These are phyloP conservation scores for Sarcophaga peregrina DNA, from an alignment of 1,140 invertebrate genomes.

Conservation along the genomic window DNA sequence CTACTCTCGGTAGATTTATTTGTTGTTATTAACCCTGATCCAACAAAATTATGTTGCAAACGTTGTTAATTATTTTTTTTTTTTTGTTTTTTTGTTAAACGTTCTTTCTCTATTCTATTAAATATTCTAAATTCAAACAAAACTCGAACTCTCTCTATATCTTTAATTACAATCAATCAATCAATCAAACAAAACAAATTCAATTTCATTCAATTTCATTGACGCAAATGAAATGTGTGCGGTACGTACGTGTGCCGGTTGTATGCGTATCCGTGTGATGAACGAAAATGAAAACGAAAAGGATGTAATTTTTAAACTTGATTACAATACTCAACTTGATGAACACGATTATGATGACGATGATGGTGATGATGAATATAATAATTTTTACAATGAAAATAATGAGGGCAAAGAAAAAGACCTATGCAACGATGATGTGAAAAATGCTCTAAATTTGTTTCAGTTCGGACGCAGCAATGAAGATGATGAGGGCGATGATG, in stretches of 20 bases:
- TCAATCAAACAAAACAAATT: slow-evolving; percentile 21
- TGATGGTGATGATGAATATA: slow-evolving; percentile 25
- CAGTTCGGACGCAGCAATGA: slow-evolving; percentile 59
- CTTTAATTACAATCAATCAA: slow-evolving; percentile 27
- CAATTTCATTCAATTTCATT: slow-evolving; percentile 9
- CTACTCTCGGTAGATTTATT: not conserved
- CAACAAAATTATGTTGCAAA: slow-evolving; percentile 4
- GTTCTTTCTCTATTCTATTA: slow-evolving; percentile 33
- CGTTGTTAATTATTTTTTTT: slow-evolving; percentile 14
- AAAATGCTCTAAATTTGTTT: slow-evolving; percentile 56
- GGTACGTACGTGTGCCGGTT: too few species aligned
- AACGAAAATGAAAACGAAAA: slow-evolving; percentile 36
- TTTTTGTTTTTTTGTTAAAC: slow-evolving; percentile 29
- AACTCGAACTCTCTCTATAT: slow-evolving; percentile 26
- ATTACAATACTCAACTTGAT: slow-evolving; percentile 46
- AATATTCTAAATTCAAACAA: slow-evolving; percentile 30
- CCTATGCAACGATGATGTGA: slow-evolving; percentile 29
- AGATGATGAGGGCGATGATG: slow-evolving; percentile 58
- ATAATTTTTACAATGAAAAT: slow-evolving; percentile 24
- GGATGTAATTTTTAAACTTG: slow-evolving; percentile 58
- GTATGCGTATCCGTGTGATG: not conserved
- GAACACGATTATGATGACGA: slow-evolving; percentile 42
- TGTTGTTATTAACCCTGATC: not conserved
- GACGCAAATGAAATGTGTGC: slow-evolving; percentile 43
- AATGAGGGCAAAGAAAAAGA: slow-evolving; percentile 21